phyloP scores from a whole-genome alignment of 2,797 vertebrate species.

The Smutsia gigantea region DNA sequence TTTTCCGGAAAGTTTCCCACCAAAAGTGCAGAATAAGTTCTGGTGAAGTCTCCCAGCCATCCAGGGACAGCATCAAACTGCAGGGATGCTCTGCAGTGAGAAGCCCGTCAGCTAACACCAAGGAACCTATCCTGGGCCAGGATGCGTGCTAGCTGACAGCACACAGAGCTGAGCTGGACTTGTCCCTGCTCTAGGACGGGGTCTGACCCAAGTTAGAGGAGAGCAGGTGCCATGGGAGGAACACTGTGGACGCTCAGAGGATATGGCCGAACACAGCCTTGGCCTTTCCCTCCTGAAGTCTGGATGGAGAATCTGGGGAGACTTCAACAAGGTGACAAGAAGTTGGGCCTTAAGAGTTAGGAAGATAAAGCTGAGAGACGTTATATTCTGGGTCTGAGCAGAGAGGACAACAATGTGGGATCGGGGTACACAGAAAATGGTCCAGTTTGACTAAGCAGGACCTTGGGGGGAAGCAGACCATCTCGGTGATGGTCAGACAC shows the following conservation, averaged over 20 bases:
- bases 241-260: background rate
- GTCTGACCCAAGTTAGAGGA: background rate
- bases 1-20: background rate
- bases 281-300: background rate
- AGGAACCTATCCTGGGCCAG: background rate
- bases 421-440: background rate
- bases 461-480: background rate
- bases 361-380: background rate
- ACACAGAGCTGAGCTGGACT: background rate
- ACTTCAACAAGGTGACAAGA: background rate
- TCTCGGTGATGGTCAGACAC: background rate
- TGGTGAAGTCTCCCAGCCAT: background rate
- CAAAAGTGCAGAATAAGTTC: background rate
- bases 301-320: background rate
- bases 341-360: background rate
- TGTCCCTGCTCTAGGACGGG: background rate
- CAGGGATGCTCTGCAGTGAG: background rate
- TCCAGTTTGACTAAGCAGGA: background rate
- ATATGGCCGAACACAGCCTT: background rate
- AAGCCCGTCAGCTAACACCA: background rate
- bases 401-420: background rate
- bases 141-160: fast-evolving
- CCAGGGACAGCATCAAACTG: background rate
- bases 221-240: background rate
- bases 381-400: background rate